Percentiles rank a stretch among this genome's conserved stretches.
Conservation (phyloP, 2,888 invertebrate genomes). For the Cantharis nigra region DNA sequence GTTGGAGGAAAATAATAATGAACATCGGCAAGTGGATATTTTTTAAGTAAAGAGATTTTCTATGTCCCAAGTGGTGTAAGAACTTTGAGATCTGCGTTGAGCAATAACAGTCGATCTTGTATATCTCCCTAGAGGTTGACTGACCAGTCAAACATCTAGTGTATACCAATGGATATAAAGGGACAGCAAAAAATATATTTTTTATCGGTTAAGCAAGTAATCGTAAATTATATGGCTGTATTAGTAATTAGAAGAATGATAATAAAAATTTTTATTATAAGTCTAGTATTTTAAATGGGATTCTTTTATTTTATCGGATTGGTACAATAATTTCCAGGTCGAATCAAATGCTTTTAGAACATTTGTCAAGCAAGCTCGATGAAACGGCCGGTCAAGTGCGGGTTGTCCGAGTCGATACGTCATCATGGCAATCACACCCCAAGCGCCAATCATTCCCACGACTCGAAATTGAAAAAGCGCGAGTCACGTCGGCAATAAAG, state of each 20-base stretch:
- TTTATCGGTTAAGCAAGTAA: background rate
- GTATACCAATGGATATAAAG: conserved; percentile 26
- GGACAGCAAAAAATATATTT: conserved; percentile 25
- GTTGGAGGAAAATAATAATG: conserved; percentile 20
- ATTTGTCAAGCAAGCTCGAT: conserved; percentile 31
- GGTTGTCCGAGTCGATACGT: conserved; percentile 46
- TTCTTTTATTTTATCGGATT: background rate
- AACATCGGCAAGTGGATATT: conserved; percentile 27
- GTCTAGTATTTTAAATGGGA: background rate
- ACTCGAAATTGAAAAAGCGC: conserved; percentile 59
- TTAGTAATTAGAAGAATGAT: background rate
- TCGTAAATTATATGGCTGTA: background rate
- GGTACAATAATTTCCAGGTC: conserved; percentile 9
- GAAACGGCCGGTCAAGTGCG: conserved; percentile 36
- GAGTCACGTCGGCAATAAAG: conserved; percentile 58
- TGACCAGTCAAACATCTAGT: conserved; percentile 33
- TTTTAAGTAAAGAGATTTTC: conserved; percentile 30
- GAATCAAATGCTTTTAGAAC: conserved; percentile 22
- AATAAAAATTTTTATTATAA: background rate
- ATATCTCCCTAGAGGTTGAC: conserved; percentile 37
- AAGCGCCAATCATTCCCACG: conserved; percentile 57
- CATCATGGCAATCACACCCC: conserved; percentile 58
- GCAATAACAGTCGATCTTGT: conserved; percentile 42
- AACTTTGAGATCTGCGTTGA: conserved; percentile 34
- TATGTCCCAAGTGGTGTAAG: conserved; percentile 26